These are phyloP conservation scores for Platerodrilus igneus DNA, from an alignment of 2,888 invertebrate genomes.

Conservation along the genomic window DNA sequence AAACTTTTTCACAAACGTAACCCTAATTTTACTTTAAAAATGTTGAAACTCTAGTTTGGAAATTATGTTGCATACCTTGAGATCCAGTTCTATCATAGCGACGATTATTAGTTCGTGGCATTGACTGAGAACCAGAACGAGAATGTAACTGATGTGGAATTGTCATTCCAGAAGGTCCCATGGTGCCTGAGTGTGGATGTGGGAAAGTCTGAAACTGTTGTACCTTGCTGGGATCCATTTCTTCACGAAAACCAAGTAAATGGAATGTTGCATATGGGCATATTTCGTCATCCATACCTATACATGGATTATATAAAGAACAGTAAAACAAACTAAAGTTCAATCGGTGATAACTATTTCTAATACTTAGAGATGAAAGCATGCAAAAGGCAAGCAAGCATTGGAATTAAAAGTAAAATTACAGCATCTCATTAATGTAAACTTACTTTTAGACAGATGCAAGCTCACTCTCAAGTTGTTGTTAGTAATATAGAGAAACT, in stretches of 20 bases:
- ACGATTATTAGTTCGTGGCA: constrained; percentile 59
- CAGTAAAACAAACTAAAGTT: constrained; percentile 14
- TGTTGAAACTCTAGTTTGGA: too few relatives aligned
- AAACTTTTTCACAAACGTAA: too few relatives aligned
- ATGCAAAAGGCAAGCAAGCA: constrained; percentile 20
- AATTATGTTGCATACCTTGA: constrained; percentile 39
- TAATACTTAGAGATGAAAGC: neutral
- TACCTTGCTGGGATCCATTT: constrained; percentile 90
- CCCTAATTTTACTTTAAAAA: too few relatives aligned
- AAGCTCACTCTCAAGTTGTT: constrained; percentile 22
- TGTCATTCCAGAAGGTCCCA: constrained; percentile 70
- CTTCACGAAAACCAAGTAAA: constrained; percentile 88
- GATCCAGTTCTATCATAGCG: constrained; percentile 47
- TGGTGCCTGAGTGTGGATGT: constrained; percentile 78
- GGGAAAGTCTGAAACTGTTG: constrained; percentile 86
- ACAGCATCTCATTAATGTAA: constrained; percentile 12
- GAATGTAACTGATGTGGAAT: constrained; percentile 69
- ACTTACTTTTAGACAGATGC: constrained; percentile 24
- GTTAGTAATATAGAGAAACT: constrained; percentile 21
- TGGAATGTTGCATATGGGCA: constrained; percentile 97
- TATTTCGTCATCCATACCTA: constrained; percentile 94
- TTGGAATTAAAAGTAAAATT: constrained; percentile 3
- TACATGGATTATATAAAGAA: constrained; percentile 28
- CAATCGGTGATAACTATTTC: neutral
- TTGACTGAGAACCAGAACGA: constrained; percentile 83